Base-by-base conservation (phyloP, 2,797 vertebrate species). In the Tamandua tetradactyla region DNA sequence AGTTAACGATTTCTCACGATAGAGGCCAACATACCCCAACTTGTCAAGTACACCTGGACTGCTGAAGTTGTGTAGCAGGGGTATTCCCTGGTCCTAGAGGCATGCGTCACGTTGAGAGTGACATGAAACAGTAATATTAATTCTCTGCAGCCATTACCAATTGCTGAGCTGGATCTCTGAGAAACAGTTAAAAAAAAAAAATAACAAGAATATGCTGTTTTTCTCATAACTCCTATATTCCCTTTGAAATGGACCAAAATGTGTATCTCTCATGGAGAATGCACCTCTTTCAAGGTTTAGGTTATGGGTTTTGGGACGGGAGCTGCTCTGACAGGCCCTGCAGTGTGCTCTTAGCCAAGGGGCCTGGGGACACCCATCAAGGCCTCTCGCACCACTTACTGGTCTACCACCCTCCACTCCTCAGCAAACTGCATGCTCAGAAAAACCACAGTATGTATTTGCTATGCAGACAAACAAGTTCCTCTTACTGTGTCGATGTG, bases 1-100 rank as follows among this genome's bases (percentile, higher is more conserved):
- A 0, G 2, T 0, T 1, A 3, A 32, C 0, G 0, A 1, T 2
- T 1, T 69, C 79, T 42, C 52, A 0, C 1, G 3, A 61, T 0
- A 1, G 30, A 32, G 22, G 12, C 3, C 0, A 0, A n/a, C 12
- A 22, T 0, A 4, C 8, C 57, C 79, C 9, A 4, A 5, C 11
- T 7, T 7, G 0, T 4, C 57, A 25, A 5, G 2, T 8, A 3
- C 2, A 3, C 3, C 30, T 35, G 42, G 25, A 37, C 52, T 0
- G 9, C 3, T 1, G 17, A 23, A 9, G 12, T 2, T 35, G 0
- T 4, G 4, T 1, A 30, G 49, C 72, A 9, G 0, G 35, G 69
- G 13, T 7, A 6, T 0, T 7, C 11, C 93, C 7, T 7, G 17
- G 61, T 0, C 4, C 4, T 32, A 57, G 27, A 49, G 40, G 40